These are phyloP conservation scores for Aphelenchoides besseyi DNA, from an alignment of 1,140 invertebrate species.

Conservation along the genomic window DNA sequence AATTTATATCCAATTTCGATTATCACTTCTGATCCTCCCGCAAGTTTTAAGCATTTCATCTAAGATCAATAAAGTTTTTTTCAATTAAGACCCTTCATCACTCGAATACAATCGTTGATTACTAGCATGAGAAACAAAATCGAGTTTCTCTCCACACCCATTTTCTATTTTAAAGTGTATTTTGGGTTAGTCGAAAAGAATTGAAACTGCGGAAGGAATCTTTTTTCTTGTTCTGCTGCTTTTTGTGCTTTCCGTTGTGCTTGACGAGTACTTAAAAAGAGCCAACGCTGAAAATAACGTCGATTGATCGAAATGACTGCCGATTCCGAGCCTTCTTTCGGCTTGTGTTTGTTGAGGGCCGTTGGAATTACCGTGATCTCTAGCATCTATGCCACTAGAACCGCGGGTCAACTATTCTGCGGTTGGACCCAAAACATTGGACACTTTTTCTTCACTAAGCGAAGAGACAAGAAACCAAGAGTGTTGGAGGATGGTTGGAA, in stretches of 20 bases:
- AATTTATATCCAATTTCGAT: not conserved
- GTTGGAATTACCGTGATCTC: not conserved
- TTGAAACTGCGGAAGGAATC: not conserved
- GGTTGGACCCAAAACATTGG: conserved; percentile 1
- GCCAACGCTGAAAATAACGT: not conserved
- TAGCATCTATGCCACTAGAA: not conserved
- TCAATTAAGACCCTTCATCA: too few relatives aligned
- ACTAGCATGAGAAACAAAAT: too few relatives aligned
- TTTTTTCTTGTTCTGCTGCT: not conserved
- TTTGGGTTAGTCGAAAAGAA: not conserved
- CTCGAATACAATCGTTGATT: too few relatives aligned
- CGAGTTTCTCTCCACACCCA: not conserved
- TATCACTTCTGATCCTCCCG: not conserved
- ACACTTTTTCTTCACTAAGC: not conserved
- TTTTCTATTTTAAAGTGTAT: not conserved
- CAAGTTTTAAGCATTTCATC: not conserved
- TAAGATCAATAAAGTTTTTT: not conserved
- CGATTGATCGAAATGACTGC: not conserved
- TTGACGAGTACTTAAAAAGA: not conserved
- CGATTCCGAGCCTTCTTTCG: not conserved
- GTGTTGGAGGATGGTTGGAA: conserved; percentile 21
- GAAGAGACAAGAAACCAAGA: not conserved
- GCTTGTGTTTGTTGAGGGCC: not conserved
- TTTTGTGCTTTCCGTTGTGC: not conserved
- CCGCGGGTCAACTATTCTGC: not conserved